These are phyloP conservation scores for Germaria angustata DNA, from an alignment of 2,888 invertebrate genomes.

Conservation along the genomic window DNA sequence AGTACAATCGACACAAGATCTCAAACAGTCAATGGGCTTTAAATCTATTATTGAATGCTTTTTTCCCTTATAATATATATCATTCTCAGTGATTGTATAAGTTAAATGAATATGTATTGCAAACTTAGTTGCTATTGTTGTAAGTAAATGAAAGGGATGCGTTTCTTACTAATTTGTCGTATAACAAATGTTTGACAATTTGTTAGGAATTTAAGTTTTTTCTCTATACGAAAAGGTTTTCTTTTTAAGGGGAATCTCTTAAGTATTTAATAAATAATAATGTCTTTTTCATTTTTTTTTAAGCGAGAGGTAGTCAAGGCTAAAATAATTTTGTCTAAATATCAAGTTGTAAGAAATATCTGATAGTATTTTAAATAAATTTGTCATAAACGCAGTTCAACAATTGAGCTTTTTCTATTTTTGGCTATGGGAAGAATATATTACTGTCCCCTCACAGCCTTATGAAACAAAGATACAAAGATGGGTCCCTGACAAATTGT, in stretches of 20 bases:
- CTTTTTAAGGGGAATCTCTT: neutral
- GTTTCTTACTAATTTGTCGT: constrained; percentile 59
- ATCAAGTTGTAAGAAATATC: no score
- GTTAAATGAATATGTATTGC: neutral
- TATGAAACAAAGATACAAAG: no score
- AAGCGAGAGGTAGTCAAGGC: no score
- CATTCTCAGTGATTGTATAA: constrained; percentile 11
- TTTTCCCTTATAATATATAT: constrained; percentile 6
- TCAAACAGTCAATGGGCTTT: neutral
- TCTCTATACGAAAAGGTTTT: constrained; percentile 49
- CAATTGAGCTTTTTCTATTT: no score
- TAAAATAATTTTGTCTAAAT: no score
- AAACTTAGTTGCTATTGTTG: neutral
- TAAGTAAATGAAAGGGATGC: constrained; percentile 47
- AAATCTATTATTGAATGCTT: neutral
- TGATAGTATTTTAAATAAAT: no score
- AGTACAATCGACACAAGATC: neutral
- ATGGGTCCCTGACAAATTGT: no score
- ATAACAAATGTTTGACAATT: constrained; percentile 65
- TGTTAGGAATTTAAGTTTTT: constrained; percentile 44
- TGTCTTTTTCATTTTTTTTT: no score
- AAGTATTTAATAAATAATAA: constrained; percentile 64
- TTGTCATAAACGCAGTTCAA: no score
- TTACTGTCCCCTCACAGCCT: no score
- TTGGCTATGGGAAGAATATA: no score